Conservation (phyloP, 2,888 invertebrate species). For the Trissoscelio sp. region DNA sequence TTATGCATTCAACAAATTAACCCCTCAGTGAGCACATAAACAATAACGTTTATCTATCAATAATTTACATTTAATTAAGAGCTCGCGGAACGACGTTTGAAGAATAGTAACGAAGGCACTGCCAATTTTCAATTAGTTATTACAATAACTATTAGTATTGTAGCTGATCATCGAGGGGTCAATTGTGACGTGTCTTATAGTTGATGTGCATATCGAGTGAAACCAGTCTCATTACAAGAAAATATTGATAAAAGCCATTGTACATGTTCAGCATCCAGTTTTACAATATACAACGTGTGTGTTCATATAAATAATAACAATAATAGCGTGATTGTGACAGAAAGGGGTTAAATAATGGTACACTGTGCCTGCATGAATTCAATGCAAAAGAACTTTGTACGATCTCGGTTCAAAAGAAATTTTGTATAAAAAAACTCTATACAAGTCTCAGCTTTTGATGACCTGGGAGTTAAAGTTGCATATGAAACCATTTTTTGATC, state of each 20-base stretch:
- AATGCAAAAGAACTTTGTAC: no score
- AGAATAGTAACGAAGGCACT: conserved; percentile 13
- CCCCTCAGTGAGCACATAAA: neutral
- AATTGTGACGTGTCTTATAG: neutral
- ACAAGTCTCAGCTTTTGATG: no score
- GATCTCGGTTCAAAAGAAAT: no score
- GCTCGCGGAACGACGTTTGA: no score
- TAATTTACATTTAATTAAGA: no score
- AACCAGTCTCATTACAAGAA: conserved; percentile 11
- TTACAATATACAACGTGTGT: neutral
- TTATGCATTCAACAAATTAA: neutral
- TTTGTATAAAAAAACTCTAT: no score
- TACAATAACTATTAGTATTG: neutral
- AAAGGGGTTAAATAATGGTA: neutral
- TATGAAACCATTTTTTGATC: no score
- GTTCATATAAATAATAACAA: neutral
- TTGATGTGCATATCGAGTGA: conserved; percentile 6
- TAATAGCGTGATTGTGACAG: neutral
- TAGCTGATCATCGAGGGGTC: conserved; percentile 5
- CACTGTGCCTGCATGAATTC: neutral
- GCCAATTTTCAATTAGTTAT: neutral
- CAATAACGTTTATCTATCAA: neutral
- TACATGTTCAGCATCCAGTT: neutral
- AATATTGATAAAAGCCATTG: conserved; percentile 3
- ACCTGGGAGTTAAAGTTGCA: no score